Base-by-base conservation (phyloP, 2,113 vertebrate species). In the Sylvilagus bachmani region DNA sequence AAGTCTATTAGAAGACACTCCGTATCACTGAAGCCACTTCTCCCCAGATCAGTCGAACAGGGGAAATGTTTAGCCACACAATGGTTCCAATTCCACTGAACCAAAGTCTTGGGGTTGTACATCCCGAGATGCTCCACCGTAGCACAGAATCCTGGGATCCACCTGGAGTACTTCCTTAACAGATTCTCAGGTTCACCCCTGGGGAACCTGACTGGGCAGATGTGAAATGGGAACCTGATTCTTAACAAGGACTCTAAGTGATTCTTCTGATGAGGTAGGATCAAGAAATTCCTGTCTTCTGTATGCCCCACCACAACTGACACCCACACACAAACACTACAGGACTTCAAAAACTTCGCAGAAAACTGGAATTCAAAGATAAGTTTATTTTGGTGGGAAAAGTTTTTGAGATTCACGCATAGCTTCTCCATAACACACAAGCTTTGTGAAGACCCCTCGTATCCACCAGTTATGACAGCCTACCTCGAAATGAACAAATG, bases 1-100 rank as follows among this genome's bases (percentile, higher is more conserved):
- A 92, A 71, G n/a, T 58, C 74, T 86, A 67, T 82, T 67, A 62
- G 49, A 91, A 93, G 44, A 93, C 44, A 66, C 10, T 94, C n/a
- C 82, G 62, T 84, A 58, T 62, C 49, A 38, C 55, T 53, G 62
- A 89, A 84, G n/a, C 24, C 7, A 53, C 27, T 49, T 9, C 58
- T 51, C 62, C 51, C 36, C 78, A 87, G 64, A 83, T 86, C 77
- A 80, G 58, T 78, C 87, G 61, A 70, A 13, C 31, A 74, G 58
- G 36, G 62, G 12, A 62, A 91, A 66, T 84, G 25, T 77, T 83
- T 71, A 90, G 17, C 44, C n/a, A n/a, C 31, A 16, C 69, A 67
- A 91, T 13, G 10, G 80, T 71, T 64, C 44, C 22, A 25, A 77
- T 61, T 7, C 66, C 21, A 53, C 51, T 81, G 5, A 95, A 51